Conservation (phyloP, 2,888 invertebrate genomes). For the Heliconius erato region DNA sequence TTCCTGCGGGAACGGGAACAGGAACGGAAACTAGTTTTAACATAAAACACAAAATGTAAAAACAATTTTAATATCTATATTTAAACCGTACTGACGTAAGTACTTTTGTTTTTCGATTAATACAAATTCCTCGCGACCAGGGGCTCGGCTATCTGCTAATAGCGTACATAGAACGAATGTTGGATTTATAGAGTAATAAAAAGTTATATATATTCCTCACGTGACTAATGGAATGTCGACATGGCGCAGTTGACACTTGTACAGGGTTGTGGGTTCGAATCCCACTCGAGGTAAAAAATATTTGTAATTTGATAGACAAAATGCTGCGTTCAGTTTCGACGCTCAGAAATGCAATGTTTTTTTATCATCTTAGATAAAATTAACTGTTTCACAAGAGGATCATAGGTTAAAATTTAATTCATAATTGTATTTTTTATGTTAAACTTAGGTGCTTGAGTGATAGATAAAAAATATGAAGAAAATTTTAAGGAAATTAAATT, state of each 20-base stretch:
- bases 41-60: background rate
- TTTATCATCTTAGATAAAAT: too few relatives aligned
- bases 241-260: background rate
- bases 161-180: background rate
- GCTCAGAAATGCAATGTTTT: background rate
- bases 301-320: background rate
- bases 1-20: too few relatives aligned
- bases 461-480: background rate
- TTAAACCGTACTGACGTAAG: background rate
- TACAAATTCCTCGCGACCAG: constrained; percentile 29
- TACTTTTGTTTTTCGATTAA: constrained; percentile 26
- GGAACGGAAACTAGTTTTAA: background rate
- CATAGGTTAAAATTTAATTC: background rate
- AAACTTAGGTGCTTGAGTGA: background rate
- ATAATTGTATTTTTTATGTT: background rate
- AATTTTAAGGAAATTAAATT: background rate
- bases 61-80: constrained; percentile 2
- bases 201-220: constrained; percentile 4
- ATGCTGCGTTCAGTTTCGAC: too few relatives aligned
- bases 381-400: too few relatives aligned
- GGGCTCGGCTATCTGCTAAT: constrained; percentile 41
- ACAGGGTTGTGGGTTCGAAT: background rate
- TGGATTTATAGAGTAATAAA: constrained; percentile 18
- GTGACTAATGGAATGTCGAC: background rate
- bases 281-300: background rate